Evolutionary conservation across 1,140 invertebrate species (phyloP).

Genomic region (Hycleus cichorii): DNA sequence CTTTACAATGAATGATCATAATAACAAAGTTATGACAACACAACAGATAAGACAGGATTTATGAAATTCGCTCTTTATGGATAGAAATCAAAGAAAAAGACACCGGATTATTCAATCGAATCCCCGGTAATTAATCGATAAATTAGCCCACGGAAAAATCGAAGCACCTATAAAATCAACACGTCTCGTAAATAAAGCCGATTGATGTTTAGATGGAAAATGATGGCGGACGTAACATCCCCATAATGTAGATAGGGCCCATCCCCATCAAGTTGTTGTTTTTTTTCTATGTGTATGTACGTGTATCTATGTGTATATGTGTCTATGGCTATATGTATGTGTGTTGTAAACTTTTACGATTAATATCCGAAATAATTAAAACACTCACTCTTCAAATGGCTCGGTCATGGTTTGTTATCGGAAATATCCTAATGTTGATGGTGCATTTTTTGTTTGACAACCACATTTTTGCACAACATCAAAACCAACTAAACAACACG

Average conservation of each 20-base stretch:
- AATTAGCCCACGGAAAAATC: too few species aligned
- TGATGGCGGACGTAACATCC: conserved; percentile 20
- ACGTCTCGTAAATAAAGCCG: background rate
- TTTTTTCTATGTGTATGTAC: background rate
- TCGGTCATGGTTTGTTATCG: conserved; percentile 66
- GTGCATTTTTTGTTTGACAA: conserved; percentile 49
- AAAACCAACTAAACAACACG: conserved; percentile 36
- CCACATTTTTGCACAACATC: conserved; percentile 41
- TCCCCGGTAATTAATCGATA: too few species aligned
- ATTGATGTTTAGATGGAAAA: conserved; percentile 2
- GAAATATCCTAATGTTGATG: conserved; percentile 57
- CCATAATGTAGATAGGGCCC: conserved; percentile 4
- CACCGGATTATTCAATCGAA: too few species aligned
- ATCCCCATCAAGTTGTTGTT: conserved; percentile 3
- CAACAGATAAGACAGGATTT: conserved; percentile 7
- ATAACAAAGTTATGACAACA: conserved; percentile 15
- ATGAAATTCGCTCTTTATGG: background rate
- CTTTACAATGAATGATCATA: conserved; percentile 23
- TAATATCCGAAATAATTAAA: background rate
- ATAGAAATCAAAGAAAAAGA: too few species aligned
- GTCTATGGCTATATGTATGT: too few species aligned
- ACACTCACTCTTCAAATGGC: conserved; percentile 65
- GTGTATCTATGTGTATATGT: background rate
- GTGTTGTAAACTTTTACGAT: too few species aligned
- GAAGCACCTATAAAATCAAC: too few species aligned